Percentiles rank a stretch among this genome's conserved stretches.
These are phyloP conservation scores for Drosophila pseudotalamancana DNA, from an alignment of 2,888 invertebrate genomes.

Conservation along the genomic window DNA sequence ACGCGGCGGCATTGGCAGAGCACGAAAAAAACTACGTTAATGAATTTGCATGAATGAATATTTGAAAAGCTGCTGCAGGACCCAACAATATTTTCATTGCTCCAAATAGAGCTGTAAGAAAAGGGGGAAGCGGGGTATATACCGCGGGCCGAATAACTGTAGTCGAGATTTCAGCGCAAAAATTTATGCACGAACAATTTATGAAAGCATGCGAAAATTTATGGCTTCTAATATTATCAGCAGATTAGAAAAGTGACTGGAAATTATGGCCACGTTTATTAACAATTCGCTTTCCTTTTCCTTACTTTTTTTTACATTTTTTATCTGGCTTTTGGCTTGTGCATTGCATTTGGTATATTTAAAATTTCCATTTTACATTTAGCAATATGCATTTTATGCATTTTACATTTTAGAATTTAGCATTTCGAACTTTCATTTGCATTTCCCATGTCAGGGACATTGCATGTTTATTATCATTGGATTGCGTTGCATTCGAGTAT, in stretches of 20 bases:
- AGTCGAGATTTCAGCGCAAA: constrained; percentile 53
- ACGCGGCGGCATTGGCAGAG: constrained; percentile 23
- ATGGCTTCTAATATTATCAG: constrained; percentile 68
- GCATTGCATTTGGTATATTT: constrained; percentile 6
- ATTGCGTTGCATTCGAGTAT: constrained; percentile 24
- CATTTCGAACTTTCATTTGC: constrained; percentile 18
- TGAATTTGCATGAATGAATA: constrained; percentile 77
- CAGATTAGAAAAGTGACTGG: constrained; percentile 70
- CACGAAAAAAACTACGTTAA: constrained; percentile 59
- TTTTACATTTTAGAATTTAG: constrained; percentile 13
- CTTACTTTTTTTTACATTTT: constrained; percentile 1
- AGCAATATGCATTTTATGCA: constrained; percentile 12
- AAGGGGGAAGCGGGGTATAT: background rate
- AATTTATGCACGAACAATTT: constrained; percentile 68
- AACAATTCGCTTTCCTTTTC: constrained; percentile 17
- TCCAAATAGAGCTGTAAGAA: constrained; percentile 3
- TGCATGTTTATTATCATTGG: constrained; percentile 60
- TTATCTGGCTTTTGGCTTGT: constrained; percentile 7
- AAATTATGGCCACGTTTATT: constrained; percentile 58
- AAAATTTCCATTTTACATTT: constrained; percentile 19
- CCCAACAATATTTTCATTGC: constrained; percentile 58
- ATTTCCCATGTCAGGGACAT: constrained; percentile 33
- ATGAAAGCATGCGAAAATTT: constrained; percentile 65
- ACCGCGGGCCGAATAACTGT: constrained; percentile 1
- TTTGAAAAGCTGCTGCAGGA: constrained; percentile 68